Percentiles rank a stretch among this genome's conserved stretches.
Evolutionary conservation across 37 sponge, comb jelly and placozoan species (phyloP).

Genomic region (Hormiphora californensis): DNA sequence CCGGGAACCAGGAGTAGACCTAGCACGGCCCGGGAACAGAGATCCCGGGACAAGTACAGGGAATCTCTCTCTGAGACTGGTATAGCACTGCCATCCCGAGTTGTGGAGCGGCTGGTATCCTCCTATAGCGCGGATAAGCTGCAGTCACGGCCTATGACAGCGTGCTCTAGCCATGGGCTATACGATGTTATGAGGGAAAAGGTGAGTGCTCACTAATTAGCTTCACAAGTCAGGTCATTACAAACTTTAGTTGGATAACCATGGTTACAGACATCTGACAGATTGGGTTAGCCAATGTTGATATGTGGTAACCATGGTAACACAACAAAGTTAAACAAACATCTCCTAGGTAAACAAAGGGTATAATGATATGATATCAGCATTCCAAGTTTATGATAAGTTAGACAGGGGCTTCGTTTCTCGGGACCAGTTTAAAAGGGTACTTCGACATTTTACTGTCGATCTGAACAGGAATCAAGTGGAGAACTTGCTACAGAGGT

Average conservation of each 20-base stretch:
- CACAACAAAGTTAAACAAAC: no score
- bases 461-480: slow-evolving; percentile 32
- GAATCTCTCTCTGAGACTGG: slow-evolving; percentile 50
- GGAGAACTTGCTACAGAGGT: background rate
- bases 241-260: no score
- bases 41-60: no score
- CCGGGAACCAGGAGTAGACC: slow-evolving; percentile 15
- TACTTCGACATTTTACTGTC: slow-evolving; percentile 40
- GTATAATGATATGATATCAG: slow-evolving; percentile 12
- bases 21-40: background rate
- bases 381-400: slow-evolving; percentile 40
- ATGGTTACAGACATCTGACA: no score
- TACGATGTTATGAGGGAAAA: no score
- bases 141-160: no score
- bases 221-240: no score
- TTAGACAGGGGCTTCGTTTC: background rate
- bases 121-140: no score
- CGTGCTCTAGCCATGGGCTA: no score
- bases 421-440: slow-evolving; percentile 14
- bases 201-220: no score
- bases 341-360: slow-evolving; percentile 22
- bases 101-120: slow-evolving; percentile 5
- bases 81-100: slow-evolving; percentile 6
- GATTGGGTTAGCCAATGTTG: no score
- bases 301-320: no score